Conservation (phyloP, 2,888 invertebrate genomes). For the Nycteola revayana region DNA sequence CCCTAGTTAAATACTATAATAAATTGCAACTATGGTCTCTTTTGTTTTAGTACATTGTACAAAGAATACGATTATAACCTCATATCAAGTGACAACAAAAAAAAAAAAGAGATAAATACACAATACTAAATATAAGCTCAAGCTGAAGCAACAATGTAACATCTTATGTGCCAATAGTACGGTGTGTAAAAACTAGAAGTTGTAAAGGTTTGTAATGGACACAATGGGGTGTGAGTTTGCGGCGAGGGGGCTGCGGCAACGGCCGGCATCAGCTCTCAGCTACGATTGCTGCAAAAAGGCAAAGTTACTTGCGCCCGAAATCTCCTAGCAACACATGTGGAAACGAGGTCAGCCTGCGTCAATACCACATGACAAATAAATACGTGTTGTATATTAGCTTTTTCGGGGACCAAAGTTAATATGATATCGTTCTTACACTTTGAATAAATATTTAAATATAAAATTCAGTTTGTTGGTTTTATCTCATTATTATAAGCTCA, state of each 20-base stretch:
- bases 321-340: conserved; percentile 49
- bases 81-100: too few species aligned
- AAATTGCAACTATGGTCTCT: too few species aligned
- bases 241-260: conserved; percentile 46
- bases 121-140: too few species aligned
- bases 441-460: too few species aligned
- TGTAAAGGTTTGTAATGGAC: conserved; percentile 58
- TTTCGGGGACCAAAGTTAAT: conserved; percentile 1
- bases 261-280: conserved; percentile 52
- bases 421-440: too few species aligned
- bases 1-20: too few species aligned
- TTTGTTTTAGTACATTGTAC: too few species aligned
- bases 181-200: conserved; percentile 53
- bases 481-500: too few species aligned
- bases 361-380: conserved; percentile 42
- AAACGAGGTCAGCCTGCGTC: conserved; percentile 47
- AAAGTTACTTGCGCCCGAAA: conserved; percentile 56
- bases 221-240: conserved; percentile 60
- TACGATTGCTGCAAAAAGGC: conserved; percentile 57
- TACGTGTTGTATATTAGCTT: conserved; percentile 27
- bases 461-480: too few species aligned
- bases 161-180: conserved; percentile 25
- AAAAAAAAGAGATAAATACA: too few species aligned
- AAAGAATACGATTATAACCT: too few species aligned
- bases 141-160: conserved; percentile 13